phyloP scores from a whole-genome alignment of 2,888 invertebrate species.

The Ornithoptera priamus region DNA sequence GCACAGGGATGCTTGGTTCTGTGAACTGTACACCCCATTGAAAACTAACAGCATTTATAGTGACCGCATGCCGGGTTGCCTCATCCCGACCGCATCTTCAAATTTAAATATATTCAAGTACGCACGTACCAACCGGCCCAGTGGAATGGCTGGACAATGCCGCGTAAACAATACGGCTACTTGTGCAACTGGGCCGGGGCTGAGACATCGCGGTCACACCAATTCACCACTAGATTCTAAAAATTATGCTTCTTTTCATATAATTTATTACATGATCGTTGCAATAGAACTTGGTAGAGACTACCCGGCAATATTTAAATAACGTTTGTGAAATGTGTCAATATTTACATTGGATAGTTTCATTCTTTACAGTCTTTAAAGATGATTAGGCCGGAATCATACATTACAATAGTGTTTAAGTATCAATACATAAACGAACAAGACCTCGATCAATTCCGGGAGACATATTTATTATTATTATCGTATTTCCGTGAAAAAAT shows the following conservation, averaged over 20 bases:
- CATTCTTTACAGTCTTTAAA: no score
- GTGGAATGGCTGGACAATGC: constrained; percentile 73
- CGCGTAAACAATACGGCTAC: constrained; percentile 69
- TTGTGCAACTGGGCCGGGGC: constrained; percentile 68
- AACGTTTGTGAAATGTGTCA: no score
- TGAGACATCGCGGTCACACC: constrained; percentile 67
- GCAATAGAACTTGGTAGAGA: constrained; percentile 41
- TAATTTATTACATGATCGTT: constrained; percentile 44
- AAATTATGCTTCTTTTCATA: constrained; percentile 49
- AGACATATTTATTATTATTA: no score
- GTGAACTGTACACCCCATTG: constrained; percentile 67
- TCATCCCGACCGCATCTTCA: constrained; percentile 77
- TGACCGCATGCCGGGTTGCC: constrained; percentile 59
- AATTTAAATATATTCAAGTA: constrained; percentile 80
- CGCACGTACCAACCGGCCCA: constrained; percentile 69
- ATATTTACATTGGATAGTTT: no score
- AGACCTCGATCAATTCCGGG: no score
- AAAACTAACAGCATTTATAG: constrained; percentile 68
- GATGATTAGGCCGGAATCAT: no score
- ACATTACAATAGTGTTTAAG: no score
- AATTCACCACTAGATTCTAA: constrained; percentile 53
- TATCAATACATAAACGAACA: no score
- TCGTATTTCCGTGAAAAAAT: no score
- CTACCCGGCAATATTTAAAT: constrained; percentile 36
- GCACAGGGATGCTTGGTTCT: constrained; percentile 64